Conservation (phyloP, 2,888 invertebrate genomes). For the Bedellia somnulentella region DNA sequence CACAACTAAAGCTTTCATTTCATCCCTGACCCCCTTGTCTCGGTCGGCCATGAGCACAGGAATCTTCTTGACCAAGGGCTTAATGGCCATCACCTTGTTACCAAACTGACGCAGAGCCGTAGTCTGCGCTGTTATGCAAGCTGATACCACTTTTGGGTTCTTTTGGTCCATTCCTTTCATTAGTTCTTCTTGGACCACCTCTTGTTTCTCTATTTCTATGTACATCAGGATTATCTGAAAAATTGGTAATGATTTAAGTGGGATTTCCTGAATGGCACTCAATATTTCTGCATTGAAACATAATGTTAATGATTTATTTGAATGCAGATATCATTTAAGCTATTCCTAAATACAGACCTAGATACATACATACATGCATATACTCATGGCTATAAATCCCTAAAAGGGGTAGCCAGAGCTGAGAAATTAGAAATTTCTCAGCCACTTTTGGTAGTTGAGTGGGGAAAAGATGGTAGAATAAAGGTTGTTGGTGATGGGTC, state of each 20-base stretch:
- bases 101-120: conserved; percentile 88
- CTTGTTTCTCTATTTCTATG: conserved; percentile 94
- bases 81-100: conserved; percentile 84
- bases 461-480: too few relatives aligned
- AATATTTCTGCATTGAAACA: conserved; percentile 4
- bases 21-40: conserved; percentile 90
- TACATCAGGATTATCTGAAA: conserved; percentile 85
- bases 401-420: too few relatives aligned
- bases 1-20: conserved; percentile 86
- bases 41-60: conserved; percentile 84
- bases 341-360: too few relatives aligned
- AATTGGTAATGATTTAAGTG: too few relatives aligned
- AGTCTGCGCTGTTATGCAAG: conserved; percentile 75
- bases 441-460: too few relatives aligned
- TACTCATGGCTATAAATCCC: too few relatives aligned
- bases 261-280: too few relatives aligned
- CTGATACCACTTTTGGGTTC: conserved; percentile 92
- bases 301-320: too few relatives aligned
- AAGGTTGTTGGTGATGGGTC: too few relatives aligned
- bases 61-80: conserved; percentile 87
- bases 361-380: too few relatives aligned
- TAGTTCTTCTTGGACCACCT: conserved; percentile 85
- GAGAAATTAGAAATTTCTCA: too few relatives aligned
- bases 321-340: too few relatives aligned
- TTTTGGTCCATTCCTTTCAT: conserved; percentile 93